Base-by-base conservation (phyloP, 2,888 invertebrate species). In the Clanis bilineata region DNA sequence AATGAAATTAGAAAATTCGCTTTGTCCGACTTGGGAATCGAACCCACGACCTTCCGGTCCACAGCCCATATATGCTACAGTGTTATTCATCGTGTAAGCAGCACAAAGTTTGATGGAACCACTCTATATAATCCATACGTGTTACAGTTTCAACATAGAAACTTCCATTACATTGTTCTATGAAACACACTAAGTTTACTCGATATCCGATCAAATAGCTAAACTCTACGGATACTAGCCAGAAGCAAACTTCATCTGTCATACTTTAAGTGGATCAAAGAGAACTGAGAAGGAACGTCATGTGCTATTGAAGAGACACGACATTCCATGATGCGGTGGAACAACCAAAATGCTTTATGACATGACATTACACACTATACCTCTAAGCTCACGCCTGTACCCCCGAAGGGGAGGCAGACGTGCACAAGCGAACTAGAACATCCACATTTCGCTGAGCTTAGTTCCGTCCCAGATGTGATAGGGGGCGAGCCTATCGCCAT, bases 211-310 rank as follows among this genome's bases (percentile, higher is more conserved):
- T 32, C 32, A 10, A 18, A 15, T n/a, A 28, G 22, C 23, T 18
- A 51, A n/a, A 10, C 10, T 28, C 3, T 28, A 22, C 7, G 12
- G 21, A 45, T 51, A 39, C 39, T 58, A 58, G 25, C 39, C 21
- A 64, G 63, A 62, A 66, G 68, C 61, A 44, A 57, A 41, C n/a
- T 45, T 45, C 39, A 47, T 56, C 60, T 60, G 58, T 58, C 58
- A 62, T 56, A 57, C 57, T 61, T 44, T 51, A 58, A 47, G 15
- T 51, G 47, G 1, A 58, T 23, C 15, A 47, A 58, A 45, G 28
- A 18, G 36, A 10, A 47, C 47, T 12, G 36, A 36, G 12, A 1
- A 47, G 45, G 39, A 12, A 39, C 38, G 39, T 51, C 39, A 47
- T 38, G 28, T 7, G 47, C 58, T 58, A 39, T 58, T 18, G 3